phyloP scores from a whole-genome alignment of 1,140 invertebrate species.

The Lepidotrigona ventralis region DNA sequence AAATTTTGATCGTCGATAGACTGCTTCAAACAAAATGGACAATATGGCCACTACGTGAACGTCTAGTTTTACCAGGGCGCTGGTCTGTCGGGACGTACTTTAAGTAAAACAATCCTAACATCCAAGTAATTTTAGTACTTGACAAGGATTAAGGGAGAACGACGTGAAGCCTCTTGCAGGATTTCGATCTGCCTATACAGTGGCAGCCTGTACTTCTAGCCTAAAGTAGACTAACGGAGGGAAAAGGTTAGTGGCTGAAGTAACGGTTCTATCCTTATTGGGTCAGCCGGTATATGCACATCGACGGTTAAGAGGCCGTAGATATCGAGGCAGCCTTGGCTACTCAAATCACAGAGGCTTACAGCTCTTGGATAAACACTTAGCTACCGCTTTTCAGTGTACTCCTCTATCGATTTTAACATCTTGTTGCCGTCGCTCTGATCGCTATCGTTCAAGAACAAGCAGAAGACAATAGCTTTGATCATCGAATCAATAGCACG shows the following conservation, averaged over 20 bases:
- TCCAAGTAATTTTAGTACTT: slow-evolving; percentile 36
- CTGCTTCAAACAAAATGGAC: neutral
- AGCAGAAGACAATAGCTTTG: slow-evolving; percentile 16
- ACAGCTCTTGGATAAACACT: slow-evolving; percentile 65
- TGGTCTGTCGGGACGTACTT: neutral
- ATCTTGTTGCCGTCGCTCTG: slow-evolving; percentile 40
- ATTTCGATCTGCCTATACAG: slow-evolving; percentile 48
- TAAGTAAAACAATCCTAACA: neutral
- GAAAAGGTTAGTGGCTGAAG: slow-evolving; percentile 32
- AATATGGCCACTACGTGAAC: neutral
- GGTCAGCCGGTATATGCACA: slow-evolving; percentile 66
- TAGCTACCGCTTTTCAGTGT: slow-evolving; percentile 54
- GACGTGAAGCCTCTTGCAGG: slow-evolving; percentile 33
- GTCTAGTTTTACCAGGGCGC: neutral
- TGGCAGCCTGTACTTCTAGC: slow-evolving; percentile 21
- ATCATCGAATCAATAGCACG: slow-evolving; percentile 33
- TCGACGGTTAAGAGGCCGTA: slow-evolving; percentile 62
- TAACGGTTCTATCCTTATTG: slow-evolving; percentile 53
- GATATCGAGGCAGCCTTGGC: slow-evolving; percentile 58
- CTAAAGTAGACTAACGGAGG: slow-evolving; percentile 34
- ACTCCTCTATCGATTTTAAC: slow-evolving; percentile 59
- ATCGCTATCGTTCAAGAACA: slow-evolving; percentile 23
- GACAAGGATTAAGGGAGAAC: slow-evolving; percentile 26
- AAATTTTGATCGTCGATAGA: neutral
- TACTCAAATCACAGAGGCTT: slow-evolving; percentile 65